Conservation (phyloP, 1,140 invertebrate genomes). For the Oreohelix idahoensis region DNA sequence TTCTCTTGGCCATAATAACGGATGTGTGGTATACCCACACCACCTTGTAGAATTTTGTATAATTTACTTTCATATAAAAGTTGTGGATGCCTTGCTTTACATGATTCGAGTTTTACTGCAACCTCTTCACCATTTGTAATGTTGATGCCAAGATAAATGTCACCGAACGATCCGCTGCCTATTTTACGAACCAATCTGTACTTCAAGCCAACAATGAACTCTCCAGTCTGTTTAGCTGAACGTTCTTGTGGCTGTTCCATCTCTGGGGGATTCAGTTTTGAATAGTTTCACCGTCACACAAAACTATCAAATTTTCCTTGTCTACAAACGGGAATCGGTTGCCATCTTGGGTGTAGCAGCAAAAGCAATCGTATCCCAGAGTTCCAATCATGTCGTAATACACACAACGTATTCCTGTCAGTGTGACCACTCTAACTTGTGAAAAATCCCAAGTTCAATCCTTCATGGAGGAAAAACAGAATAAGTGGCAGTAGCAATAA, state of each 20-base stretch:
- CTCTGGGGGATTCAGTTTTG: background rate
- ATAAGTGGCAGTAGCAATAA: too few species aligned
- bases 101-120: slow-evolving; percentile 95
- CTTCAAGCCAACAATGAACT: slow-evolving; percentile 70
- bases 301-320: background rate
- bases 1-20: slow-evolving; percentile 98
- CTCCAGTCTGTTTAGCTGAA: slow-evolving; percentile 47
- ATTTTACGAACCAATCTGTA: slow-evolving; percentile 73
- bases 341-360: slow-evolving; percentile 70
- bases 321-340: slow-evolving; percentile 49
- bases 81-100: slow-evolving; percentile 94
- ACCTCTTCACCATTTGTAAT: slow-evolving; percentile 86
- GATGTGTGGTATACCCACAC: slow-evolving; percentile 90
- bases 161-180: slow-evolving; percentile 74
- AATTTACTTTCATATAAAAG: slow-evolving; percentile 96
- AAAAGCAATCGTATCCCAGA: slow-evolving; percentile 60
- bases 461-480: too few species aligned
- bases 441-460: too few species aligned
- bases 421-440: slow-evolving; percentile 47
- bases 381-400: slow-evolving; percentile 48
- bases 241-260: slow-evolving; percentile 39
- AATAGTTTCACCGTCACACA: slow-evolving; percentile 1
- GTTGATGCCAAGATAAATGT: slow-evolving; percentile 73
- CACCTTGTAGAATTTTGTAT: slow-evolving; percentile 88
- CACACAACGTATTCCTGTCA: slow-evolving; percentile 43